Conservation (phyloP, 2,113 vertebrate species). For the Aythya baeri region DNA sequence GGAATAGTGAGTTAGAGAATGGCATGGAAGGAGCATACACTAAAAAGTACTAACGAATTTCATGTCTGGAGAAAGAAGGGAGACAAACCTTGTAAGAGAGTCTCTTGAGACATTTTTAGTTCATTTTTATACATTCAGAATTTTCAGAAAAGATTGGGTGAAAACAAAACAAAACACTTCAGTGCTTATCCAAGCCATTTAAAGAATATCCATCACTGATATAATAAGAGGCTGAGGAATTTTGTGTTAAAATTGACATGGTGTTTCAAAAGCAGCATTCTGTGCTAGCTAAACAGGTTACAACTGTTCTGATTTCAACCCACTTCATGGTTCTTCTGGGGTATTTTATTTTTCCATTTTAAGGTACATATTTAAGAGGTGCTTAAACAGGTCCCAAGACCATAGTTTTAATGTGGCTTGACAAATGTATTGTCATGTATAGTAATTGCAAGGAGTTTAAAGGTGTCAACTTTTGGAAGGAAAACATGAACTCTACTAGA, state of each 20-base stretch:
- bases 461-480: conserved; percentile 28
- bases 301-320: neutral
- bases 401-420: conserved; percentile 31
- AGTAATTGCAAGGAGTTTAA: conserved; percentile 18
- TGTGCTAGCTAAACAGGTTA: neutral
- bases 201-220: neutral
- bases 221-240: neutral
- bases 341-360: neutral
- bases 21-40: neutral
- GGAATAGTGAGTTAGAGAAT: neutral
- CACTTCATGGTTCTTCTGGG: neutral
- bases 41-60: neutral
- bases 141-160: neutral
- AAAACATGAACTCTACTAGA: conserved; percentile 19
- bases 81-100: neutral
- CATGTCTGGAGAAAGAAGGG: neutral
- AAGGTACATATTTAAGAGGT: neutral
- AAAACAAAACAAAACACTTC: neutral
- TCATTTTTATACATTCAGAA: neutral
- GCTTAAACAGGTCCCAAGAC: conserved; percentile 9
- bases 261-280: neutral
- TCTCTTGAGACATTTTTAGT: neutral
- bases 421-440: conserved; percentile 10
- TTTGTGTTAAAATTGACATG: neutral
- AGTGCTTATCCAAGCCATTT: neutral